Base-by-base conservation (phyloP, 2,797 vertebrate species). In the Pagetopsis macropterus region DNA sequence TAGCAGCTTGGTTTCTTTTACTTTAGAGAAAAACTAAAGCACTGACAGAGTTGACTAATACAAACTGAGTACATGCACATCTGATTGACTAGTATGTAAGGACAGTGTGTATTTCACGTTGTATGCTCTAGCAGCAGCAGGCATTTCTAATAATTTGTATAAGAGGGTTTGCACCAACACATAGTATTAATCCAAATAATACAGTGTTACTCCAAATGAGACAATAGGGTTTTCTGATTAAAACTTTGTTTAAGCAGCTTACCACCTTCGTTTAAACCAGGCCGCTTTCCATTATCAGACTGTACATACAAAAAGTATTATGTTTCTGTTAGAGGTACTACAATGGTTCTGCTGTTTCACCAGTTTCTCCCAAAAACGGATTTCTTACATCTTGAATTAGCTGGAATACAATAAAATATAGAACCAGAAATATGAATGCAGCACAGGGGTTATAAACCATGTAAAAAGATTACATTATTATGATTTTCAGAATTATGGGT, bases 1-100 rank as follows among this genome's bases (percentile, higher is more conserved):
- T 68, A 84, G 46, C 63, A 67, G 56, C 65, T 77, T n/a, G 3
- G 31, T 80, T 79, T 81, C 46, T 10, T 4, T 76, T 70, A 49
- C 16, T 17, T 45, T 40, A 1, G 54, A 21, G 5, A 16, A 12
- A 62, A 74, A 40, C 23, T 65, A 56, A 67, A 65, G 67, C 41
- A 69, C 58, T n/a, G 27, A 72, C 33, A 57, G 15, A 67, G 52
- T 14, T 68, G 50, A 63, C 14, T 13, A 37, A 17, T 23, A 49
- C 45, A 49, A 11, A 64, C 14, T 49, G 67, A 51, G 37, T 40
- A 60, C 33, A 63, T 21, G 27, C 61, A 31, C 48, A 64, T 63
- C 11, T 44, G 4, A 74, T 27, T 71, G 12, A 62, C 62, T 61
- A 63, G 19, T 75, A 27, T 46, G 21, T 64, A 33, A 81, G 37